phyloP scores from a whole-genome alignment of 1,140 invertebrate species.

The Ceratina japonica region DNA sequence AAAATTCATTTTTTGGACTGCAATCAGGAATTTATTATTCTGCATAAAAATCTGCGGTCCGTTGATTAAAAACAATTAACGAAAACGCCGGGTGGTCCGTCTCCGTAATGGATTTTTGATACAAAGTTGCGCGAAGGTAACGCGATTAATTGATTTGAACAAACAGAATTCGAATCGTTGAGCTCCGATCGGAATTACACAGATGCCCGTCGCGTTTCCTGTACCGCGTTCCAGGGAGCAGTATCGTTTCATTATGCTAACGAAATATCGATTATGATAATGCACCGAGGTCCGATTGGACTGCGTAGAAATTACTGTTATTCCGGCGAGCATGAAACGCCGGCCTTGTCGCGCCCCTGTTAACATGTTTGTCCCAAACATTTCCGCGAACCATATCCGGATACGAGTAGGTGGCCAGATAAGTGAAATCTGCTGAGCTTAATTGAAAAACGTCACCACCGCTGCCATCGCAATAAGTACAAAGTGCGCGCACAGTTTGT shows the following conservation, averaged over 20 bases:
- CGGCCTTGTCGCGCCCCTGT: background rate
- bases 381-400: background rate
- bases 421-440: background rate
- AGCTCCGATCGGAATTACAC: conserved; percentile 2
- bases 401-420: background rate
- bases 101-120: background rate
- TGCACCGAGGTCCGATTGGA: conserved; percentile 30
- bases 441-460: no score
- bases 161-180: conserved; percentile 20
- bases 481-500: background rate
- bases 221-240: conserved; percentile 9
- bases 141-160: background rate
- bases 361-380: background rate
- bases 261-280: conserved; percentile 52
- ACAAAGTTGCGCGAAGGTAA: background rate
- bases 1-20: no score
- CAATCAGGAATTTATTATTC: no score
- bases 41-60: no score
- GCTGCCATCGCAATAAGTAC: background rate
- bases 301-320: conserved; percentile 20
- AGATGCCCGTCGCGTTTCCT: conserved; percentile 4
- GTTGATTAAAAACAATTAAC: no score
- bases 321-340: background rate
- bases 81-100: no score
- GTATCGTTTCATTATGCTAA: conserved; percentile 52